phyloP scores from a whole-genome alignment of 2,888 invertebrate genomes.

The Diachrysia chrysitis region DNA sequence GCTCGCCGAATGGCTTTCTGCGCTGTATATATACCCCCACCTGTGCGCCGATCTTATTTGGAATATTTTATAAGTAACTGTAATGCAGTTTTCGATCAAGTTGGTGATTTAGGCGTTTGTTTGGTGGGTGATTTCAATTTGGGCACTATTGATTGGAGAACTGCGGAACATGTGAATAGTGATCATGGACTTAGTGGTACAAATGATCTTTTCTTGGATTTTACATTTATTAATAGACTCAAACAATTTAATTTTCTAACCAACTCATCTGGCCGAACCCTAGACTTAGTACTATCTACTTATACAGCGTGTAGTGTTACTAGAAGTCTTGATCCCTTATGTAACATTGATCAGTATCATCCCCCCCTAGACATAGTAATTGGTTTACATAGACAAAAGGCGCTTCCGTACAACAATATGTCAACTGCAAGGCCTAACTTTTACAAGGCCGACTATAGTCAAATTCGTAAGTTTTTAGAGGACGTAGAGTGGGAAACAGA shows the following conservation, averaged over 20 bases:
- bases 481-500: too few relatives aligned
- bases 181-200: slow-evolving; percentile 2
- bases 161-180: background rate
- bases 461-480: too few relatives aligned
- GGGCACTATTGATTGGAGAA: slow-evolving; percentile 12
- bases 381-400: background rate
- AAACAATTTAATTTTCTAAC: slow-evolving; percentile 6
- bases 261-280: background rate
- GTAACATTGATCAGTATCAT: slow-evolving; percentile 14
- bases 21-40: slow-evolving; percentile 16
- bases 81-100: slow-evolving; percentile 7
- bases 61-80: slow-evolving; percentile 14
- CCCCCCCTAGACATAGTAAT: slow-evolving; percentile 9
- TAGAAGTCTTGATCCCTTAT: background rate
- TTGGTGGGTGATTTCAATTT: slow-evolving; percentile 14
- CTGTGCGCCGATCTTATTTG: background rate
- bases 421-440: too few relatives aligned
- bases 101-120: background rate
- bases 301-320: background rate
- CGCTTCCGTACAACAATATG: background rate
- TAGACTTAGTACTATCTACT: slow-evolving; percentile 1
- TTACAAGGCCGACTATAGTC: too few relatives aligned
- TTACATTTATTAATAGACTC: slow-evolving; percentile 12
- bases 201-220: slow-evolving; percentile 7
- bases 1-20: slow-evolving; percentile 2